Conservation (phyloP, 23 tunicate species). For the Styela clava region DNA sequence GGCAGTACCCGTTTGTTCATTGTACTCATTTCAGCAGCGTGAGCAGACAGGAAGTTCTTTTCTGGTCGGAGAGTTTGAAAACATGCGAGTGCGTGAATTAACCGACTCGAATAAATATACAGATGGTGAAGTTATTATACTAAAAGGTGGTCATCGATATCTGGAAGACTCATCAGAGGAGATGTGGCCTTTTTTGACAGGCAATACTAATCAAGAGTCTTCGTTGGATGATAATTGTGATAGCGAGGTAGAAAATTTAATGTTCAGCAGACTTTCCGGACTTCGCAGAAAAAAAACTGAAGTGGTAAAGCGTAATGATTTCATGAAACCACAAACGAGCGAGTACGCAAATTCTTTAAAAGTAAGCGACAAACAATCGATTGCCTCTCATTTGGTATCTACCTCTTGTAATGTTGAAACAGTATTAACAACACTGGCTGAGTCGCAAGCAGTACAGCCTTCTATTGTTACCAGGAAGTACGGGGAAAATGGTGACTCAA, state of each 20-base stretch:
- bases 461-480: not conserved
- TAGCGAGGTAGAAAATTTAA: conserved; percentile 6
- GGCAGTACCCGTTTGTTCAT: not conserved
- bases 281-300: not conserved
- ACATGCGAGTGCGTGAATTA: not conserved
- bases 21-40: not conserved
- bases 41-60: not conserved
- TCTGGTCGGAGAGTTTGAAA: not conserved
- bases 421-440: no score
- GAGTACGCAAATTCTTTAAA: no score
- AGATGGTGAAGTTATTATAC: conserved; percentile 11
- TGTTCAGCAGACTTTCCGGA: not conserved
- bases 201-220: not conserved
- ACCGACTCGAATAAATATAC: not conserved
- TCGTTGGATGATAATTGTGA: conserved; percentile 8
- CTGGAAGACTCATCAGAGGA: not conserved
- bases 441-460: not conserved
- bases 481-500: no score
- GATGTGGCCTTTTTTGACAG: conserved; percentile 2
- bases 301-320: not conserved
- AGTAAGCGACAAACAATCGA: no score
- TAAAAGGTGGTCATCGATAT: not conserved
- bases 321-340: not conserved
- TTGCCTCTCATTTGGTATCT: no score
- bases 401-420: no score